phyloP scores from a whole-genome alignment of 1,140 invertebrate genomes.

The Lamellibrachia luymesi region DNA sequence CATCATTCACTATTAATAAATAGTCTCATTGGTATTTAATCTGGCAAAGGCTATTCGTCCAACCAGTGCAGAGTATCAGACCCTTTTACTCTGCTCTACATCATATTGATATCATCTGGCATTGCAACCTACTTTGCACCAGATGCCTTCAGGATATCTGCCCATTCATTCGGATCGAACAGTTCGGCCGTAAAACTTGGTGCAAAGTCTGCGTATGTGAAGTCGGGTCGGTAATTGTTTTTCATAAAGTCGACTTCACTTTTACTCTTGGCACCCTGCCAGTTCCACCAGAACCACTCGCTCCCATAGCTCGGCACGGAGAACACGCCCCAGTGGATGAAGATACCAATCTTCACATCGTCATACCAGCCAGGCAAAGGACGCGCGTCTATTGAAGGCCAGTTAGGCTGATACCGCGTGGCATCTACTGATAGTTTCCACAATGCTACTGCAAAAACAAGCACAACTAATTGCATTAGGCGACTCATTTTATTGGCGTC shows the following conservation, averaged over 20 bases:
- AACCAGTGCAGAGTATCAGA: not conserved
- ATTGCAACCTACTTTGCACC: constrained; percentile 46
- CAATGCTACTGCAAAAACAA: not conserved
- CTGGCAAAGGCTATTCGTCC: not conserved
- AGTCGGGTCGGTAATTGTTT: constrained; percentile 45
- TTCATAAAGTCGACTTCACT: constrained; percentile 41
- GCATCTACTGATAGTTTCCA: not conserved
- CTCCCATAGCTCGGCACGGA: constrained; percentile 49
- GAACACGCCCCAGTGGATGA: constrained; percentile 58
- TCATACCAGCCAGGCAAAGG: constrained; percentile 57
- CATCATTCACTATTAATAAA: not conserved
- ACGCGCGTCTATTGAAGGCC: constrained; percentile 53
- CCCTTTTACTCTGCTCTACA: not conserved
- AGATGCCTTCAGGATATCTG: constrained; percentile 43
- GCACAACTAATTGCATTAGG: not conserved
- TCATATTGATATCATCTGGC: not conserved
- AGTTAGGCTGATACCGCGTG: constrained; percentile 38
- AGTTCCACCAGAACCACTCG: constrained; percentile 51
- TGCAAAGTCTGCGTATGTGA: constrained; percentile 53
- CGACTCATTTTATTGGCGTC: not conserved
- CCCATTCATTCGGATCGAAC: constrained; percentile 46
- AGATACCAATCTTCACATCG: constrained; percentile 58
- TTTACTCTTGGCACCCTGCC: constrained; percentile 27
- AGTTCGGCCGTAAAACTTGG: constrained; percentile 47
- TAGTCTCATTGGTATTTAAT: too few species aligned